These are phyloP conservation scores for Grapholita molesta DNA, from an alignment of 1,140 invertebrate species.

Conservation along the genomic window DNA sequence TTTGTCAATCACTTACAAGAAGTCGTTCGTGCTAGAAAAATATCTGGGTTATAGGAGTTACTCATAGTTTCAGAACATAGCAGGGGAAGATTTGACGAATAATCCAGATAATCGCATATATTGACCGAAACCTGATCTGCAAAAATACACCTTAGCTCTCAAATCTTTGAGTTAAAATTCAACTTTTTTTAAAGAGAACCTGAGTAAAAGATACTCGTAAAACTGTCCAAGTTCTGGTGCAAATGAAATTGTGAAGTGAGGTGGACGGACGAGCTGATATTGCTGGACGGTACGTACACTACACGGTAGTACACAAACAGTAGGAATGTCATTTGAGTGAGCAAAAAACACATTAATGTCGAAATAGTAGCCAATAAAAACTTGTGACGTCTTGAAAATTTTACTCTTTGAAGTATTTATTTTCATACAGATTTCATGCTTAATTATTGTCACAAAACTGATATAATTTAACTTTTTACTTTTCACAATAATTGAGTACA, in stretches of 20 bases:
- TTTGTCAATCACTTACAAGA: too few species aligned
- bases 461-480: too few species aligned
- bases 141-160: neutral
- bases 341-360: too few species aligned
- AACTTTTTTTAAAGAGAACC: too few species aligned
- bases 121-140: neutral
- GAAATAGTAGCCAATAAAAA: too few species aligned
- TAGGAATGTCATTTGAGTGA: neutral
- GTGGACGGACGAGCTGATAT: neutral
- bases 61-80: neutral
- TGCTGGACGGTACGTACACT: neutral
- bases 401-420: too few species aligned
- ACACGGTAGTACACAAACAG: neutral
- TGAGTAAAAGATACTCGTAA: neutral
- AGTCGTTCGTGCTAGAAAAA: too few species aligned
- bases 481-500: too few species aligned
- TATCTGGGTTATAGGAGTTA: neutral
- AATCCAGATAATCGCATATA: neutral
- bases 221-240: neutral
- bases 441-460: too few species aligned
- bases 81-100: neutral
- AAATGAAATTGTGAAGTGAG: constrained; percentile 15
- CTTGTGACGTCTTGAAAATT: too few species aligned
- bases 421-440: too few species aligned
- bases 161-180: neutral